These are phyloP conservation scores for Otolemur crassicaudatus DNA, from an alignment of 2,797 vertebrate genomes.

Conservation along the genomic window DNA sequence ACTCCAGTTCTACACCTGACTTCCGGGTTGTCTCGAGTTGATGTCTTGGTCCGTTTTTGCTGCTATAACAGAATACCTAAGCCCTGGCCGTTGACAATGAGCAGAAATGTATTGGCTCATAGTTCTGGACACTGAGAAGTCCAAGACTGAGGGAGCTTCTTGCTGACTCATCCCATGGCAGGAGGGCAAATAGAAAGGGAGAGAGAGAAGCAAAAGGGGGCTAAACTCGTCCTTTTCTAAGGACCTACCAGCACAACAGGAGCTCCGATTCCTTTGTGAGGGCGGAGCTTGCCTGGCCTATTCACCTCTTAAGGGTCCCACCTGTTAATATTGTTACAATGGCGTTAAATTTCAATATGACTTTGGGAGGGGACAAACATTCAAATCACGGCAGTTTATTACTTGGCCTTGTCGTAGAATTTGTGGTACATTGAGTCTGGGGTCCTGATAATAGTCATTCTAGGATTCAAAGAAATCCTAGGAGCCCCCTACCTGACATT, in stretches of 20 bases:
- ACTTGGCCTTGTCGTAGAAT: conserved; percentile 3
- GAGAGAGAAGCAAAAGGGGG: neutral
- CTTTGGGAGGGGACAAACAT: neutral
- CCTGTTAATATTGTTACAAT: neutral
- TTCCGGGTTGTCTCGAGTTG: neutral
- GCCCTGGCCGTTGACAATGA: neutral
- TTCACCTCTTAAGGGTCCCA: neutral
- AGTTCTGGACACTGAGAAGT: neutral
- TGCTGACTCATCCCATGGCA: neutral
- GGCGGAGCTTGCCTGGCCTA: neutral
- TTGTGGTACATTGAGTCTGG: neutral
- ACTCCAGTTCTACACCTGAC: neutral
- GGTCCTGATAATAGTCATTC: neutral
- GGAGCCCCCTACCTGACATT: conserved; percentile 1
- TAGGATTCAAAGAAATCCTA: conserved; percentile 47
- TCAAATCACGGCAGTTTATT: neutral
- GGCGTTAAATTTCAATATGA: neutral
- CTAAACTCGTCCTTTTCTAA: neutral
- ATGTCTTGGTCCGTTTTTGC: neutral
- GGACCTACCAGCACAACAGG: neutral
- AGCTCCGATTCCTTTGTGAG: neutral
- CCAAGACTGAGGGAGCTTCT: neutral
- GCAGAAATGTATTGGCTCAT: neutral
- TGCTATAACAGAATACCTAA: neutral
- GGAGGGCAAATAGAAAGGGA: neutral